These are phyloP conservation scores for Elegia similella DNA, from an alignment of 2,888 invertebrate genomes.

Conservation along the genomic window DNA sequence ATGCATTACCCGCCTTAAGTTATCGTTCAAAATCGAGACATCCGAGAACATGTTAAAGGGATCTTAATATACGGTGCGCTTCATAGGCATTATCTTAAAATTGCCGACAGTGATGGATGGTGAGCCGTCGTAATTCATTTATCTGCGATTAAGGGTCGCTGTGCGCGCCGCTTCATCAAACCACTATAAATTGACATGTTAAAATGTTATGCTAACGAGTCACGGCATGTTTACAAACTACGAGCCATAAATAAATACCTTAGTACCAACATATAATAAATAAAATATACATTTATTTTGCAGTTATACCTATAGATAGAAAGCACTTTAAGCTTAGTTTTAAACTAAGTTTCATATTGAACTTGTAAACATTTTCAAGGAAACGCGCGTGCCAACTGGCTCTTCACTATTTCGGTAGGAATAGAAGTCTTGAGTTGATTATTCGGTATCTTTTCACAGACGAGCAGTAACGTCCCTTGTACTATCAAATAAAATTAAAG, in stretches of 20 bases:
- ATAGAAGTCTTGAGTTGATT: no score
- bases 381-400: no score
- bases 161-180: constrained; percentile 39
- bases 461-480: no score
- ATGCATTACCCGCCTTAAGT: no score
- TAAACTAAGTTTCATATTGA: no score
- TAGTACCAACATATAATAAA: not conserved
- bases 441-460: no score
- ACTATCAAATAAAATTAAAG: no score
- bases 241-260: not conserved
- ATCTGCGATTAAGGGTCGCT: constrained; percentile 58
- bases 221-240: not conserved
- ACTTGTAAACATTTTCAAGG: no score
- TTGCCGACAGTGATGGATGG: constrained; percentile 70
- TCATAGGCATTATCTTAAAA: constrained; percentile 58
- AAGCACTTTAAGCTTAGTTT: no score
- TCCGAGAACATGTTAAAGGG: not conserved
- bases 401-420: no score
- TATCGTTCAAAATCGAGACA: no score
- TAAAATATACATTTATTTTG: not conserved
- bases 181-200: constrained; percentile 45
- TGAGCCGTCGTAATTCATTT: constrained; percentile 65
- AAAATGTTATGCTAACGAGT: constrained; percentile 38
- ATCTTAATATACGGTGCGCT: not conserved
- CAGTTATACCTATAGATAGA: no score